phyloP scores from a whole-genome alignment of 2,113 vertebrate species.

The Nothobranchius furzeri region DNA sequence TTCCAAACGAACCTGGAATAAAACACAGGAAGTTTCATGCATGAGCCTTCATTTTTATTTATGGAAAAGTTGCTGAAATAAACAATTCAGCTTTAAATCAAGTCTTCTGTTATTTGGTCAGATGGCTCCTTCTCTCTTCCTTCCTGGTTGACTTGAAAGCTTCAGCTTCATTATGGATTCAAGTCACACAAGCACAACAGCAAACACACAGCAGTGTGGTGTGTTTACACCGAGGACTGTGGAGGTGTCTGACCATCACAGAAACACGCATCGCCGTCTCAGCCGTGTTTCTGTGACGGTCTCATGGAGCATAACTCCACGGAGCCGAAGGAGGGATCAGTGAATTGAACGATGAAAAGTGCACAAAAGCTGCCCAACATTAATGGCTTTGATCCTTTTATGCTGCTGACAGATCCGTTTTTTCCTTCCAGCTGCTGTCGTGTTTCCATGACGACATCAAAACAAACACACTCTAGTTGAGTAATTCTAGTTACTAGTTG shows the following conservation, averaged over 20 bases:
- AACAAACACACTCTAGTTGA: constrained; percentile 36
- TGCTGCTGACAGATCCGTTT: constrained; percentile 24
- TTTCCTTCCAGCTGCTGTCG: constrained; percentile 13
- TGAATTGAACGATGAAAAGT: constrained; percentile 46
- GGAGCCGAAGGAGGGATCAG: constrained; percentile 21
- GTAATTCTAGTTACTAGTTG: constrained; percentile 28
- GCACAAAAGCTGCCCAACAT: constrained; percentile 37
- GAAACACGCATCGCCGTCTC: neutral
- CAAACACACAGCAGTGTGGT: constrained; percentile 1
- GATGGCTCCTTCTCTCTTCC: neutral
- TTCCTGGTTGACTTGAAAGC: neutral
- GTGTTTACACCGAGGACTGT: constrained; percentile 8
- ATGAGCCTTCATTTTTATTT: no score
- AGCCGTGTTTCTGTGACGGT: neutral
- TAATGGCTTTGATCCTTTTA: constrained; percentile 40
- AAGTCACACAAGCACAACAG: neutral
- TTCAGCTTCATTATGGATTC: neutral
- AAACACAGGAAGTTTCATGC: no score
- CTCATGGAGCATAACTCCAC: neutral
- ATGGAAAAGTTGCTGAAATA: no score
- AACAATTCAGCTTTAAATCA: no score
- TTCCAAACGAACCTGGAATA: no score
- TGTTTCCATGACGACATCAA: constrained; percentile 33
- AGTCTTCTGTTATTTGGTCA: neutral
- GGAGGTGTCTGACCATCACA: constrained; percentile 13